Evolutionary conservation across 2,113 vertebrate species (phyloP), one percentile per base, ranked within the genome.

Genomic region (Trochalopteron elliotii): DNA sequence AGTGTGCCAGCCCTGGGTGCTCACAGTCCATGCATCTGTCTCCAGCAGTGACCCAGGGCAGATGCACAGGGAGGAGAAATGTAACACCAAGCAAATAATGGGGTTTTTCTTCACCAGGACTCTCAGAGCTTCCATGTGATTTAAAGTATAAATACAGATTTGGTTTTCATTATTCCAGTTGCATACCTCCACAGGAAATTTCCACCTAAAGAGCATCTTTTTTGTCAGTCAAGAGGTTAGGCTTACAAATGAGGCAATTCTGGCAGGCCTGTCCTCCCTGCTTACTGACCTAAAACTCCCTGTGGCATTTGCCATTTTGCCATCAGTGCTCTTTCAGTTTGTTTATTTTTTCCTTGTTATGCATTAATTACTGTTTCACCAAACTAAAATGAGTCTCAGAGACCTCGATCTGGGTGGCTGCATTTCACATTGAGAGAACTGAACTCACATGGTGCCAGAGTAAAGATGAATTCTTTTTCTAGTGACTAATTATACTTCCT

Each of bases 281-380:
- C 52, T 92, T 67, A 59, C 30, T 92, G 89, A 74, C 71, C 56
- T 86, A 64, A 81, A 93, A 27, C 44, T 78, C 68, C 76, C 37
- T 4, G 15, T 88, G 75, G 64, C 56, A 59, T 94, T 94, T 93
- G 47, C 84, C 75, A 53, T 28, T 86, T 92, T 83, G 31, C 71
- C 56, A 64, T 61, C 47, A 45, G 21, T 27, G 17, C 12, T 80
- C 57, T 53, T 74, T 79, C 30, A 87, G 47, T 13, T 56, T 56
- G 21, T 21, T 56, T n/a, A n/a, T 30, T 45, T 25, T 44, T 39
- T 11, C 2, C 9, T 9, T 2, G 15, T 87, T 63, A 70, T 61
- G 18, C 24, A 87, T 61, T 93, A 81, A 72, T 93, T 93, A 90
- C 70, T 83, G 10, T 93, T 95, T 81, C 78, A 78, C 50, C 47